Conservation (phyloP, 1,140 invertebrate species). For the Harlomillsia oculata region DNA sequence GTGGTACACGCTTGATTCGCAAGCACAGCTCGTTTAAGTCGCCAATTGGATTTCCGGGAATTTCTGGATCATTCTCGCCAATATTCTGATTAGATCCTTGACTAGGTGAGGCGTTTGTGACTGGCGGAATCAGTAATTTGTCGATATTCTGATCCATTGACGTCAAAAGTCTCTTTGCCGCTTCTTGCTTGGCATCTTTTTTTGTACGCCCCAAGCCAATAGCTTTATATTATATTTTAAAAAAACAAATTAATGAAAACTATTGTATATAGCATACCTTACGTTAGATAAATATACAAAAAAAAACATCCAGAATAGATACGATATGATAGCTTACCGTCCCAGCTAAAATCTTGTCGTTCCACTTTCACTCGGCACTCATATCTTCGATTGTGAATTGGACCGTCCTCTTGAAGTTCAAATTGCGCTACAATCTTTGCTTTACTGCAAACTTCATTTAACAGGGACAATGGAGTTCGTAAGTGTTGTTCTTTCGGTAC, state of each 20-base stretch:
- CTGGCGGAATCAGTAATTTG: neutral
- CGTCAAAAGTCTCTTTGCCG: slow-evolving; percentile 23
- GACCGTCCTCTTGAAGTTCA: slow-evolving; percentile 4
- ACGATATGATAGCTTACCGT: slow-evolving; percentile 3
- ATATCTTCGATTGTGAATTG: slow-evolving; percentile 16
- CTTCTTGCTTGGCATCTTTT: slow-evolving; percentile 33
- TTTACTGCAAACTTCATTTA: slow-evolving; percentile 33
- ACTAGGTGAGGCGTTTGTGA: neutral
- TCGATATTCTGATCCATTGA: slow-evolving; percentile 17
- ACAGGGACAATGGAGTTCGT: slow-evolving; percentile 25
- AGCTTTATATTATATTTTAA: slow-evolving; percentile 7
- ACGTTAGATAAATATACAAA: neutral
- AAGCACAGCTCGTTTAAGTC: slow-evolving; percentile 31
- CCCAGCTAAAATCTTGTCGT: slow-evolving; percentile 6
- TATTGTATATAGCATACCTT: neutral
- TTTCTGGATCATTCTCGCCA: slow-evolving; percentile 22
- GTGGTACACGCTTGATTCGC: slow-evolving; percentile 15
- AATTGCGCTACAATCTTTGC: slow-evolving; percentile 16
- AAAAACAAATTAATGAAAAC: neutral
- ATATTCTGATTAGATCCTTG: neutral
- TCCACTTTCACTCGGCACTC: slow-evolving; percentile 18
- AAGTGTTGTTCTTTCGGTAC: neutral
- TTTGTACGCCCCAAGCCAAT: slow-evolving; percentile 23
- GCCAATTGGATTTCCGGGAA: slow-evolving; percentile 33
- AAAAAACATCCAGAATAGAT: neutral